phyloP scores from a whole-genome alignment of 2,888 invertebrate genomes.

The Xanthorhoe designata region DNA sequence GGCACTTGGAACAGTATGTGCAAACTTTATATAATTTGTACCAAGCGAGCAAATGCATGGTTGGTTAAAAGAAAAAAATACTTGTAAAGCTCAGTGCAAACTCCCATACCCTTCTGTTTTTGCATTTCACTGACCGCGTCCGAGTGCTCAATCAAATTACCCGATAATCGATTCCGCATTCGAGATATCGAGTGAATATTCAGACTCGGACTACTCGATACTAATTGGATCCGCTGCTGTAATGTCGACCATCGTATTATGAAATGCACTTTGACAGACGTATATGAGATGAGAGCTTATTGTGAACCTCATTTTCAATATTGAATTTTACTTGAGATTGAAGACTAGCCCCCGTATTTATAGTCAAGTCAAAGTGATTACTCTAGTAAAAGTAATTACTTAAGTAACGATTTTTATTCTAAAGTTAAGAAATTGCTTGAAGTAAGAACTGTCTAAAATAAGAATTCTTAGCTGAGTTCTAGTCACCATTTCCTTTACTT shows the following conservation, averaged over 20 bases:
- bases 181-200: slow-evolving; percentile 72
- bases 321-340: background rate
- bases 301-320: slow-evolving; percentile 11
- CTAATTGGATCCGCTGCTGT: slow-evolving; percentile 71
- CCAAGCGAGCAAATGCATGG: too few relatives aligned
- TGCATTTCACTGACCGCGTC: slow-evolving; percentile 17
- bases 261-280: slow-evolving; percentile 27
- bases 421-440: too few relatives aligned
- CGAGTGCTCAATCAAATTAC: slow-evolving; percentile 45
- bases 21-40: too few relatives aligned
- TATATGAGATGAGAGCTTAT: slow-evolving; percentile 15
- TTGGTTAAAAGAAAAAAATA: too few relatives aligned
- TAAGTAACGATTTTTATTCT: too few relatives aligned
- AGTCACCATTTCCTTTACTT: too few relatives aligned
- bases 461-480: too few relatives aligned
- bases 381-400: too few relatives aligned
- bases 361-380: too few relatives aligned
- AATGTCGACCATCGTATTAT: slow-evolving; percentile 34
- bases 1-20: too few relatives aligned
- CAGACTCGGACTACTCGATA: slow-evolving; percentile 62
- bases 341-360: too few relatives aligned
- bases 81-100: background rate
- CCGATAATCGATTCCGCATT: slow-evolving; percentile 69
- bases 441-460: too few relatives aligned
- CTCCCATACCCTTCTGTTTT: slow-evolving; percentile 14